A percentile compares a stretch with the other conserved stretches of the same genome.
Evolutionary conservation across 2,888 invertebrate species (phyloP).

Genomic region (Oligia strigilis): DNA sequence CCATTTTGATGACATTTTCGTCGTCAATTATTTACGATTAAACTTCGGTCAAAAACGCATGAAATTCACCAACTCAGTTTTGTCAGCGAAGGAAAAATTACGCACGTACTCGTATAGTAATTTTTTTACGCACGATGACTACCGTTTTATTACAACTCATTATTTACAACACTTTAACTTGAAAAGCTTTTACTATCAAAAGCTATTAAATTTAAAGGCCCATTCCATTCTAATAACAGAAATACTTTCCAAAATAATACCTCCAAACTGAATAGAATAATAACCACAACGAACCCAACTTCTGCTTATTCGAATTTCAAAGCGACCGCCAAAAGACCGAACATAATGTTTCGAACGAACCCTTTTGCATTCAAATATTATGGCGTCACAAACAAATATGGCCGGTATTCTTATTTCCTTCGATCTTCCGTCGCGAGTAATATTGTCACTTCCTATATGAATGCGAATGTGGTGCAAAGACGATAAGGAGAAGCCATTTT

Average conservation of each 20-base stretch:
- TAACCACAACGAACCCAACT: conserved; percentile 43
- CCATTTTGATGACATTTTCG: too few relatives aligned
- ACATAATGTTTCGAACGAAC: conserved; percentile 60
- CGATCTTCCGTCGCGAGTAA: conserved; percentile 55
- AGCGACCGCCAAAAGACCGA: conserved; percentile 29
- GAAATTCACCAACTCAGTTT: neutral
- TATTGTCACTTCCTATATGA: conserved; percentile 62
- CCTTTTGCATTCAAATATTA: conserved; percentile 73
- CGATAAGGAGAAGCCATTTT: conserved; percentile 55
- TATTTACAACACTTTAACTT: neutral
- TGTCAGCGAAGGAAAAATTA: too few relatives aligned
- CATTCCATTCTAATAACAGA: neutral
- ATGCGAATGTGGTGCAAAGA: conserved; percentile 48
- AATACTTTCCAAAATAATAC: conserved; percentile 15
- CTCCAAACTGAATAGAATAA: conserved; percentile 23
- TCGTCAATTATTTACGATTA: neutral
- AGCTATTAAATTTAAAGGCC: neutral
- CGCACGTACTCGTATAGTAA: too few relatives aligned
- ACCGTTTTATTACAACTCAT: too few relatives aligned
- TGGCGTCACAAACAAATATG: conserved; percentile 71
- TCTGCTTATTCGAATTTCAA: conserved; percentile 38
- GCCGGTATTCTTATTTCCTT: conserved; percentile 63
- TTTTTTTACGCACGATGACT: too few relatives aligned
- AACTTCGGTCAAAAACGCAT: neutral
- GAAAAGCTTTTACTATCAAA: neutral